phyloP scores from a whole-genome alignment of 35 echinoderm and acorn worm species.

The Heliocidaris erythrogramma region DNA sequence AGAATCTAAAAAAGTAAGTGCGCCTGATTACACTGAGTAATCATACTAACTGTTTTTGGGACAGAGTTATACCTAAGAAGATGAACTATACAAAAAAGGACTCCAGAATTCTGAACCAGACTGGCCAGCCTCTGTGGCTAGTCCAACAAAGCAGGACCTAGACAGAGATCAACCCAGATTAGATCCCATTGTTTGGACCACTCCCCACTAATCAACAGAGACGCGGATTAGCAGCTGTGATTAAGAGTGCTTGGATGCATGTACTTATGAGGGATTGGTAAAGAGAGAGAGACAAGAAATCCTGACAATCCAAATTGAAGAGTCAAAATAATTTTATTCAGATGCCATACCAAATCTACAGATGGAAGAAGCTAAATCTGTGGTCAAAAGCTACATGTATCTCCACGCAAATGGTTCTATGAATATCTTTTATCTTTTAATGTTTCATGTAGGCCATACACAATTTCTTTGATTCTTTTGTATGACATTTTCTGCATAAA shows the following conservation, averaged over 20 bases:
- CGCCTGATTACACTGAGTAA: too few species aligned
- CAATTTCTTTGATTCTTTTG: too few species aligned
- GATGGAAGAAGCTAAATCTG: neutral
- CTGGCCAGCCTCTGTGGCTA: neutral
- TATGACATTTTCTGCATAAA: too few species aligned
- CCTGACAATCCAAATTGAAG: neutral
- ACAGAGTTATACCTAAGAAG: neutral
- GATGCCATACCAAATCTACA: neutral
- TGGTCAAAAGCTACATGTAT: neutral
- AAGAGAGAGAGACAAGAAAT: neutral
- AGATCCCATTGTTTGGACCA: neutral
- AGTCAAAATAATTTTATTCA: neutral
- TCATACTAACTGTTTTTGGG: too few species aligned
- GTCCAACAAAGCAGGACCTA: neutral
- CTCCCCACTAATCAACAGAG: neutral
- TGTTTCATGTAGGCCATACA: too few species aligned
- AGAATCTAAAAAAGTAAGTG: too few species aligned
- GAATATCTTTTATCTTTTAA: too few species aligned
- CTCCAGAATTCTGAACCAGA: neutral
- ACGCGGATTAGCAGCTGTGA: neutral
- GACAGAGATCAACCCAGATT: neutral
- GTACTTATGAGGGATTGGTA: neutral
- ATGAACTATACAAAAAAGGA: neutral
- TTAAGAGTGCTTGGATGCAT: too few species aligned
- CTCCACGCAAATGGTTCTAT: neutral